Evolutionary conservation across 92 coral and sea anemone genomes (phyloP), one percentile per base, ranked within the genome.

Genomic region (Micromussa lordhowensis): DNA sequence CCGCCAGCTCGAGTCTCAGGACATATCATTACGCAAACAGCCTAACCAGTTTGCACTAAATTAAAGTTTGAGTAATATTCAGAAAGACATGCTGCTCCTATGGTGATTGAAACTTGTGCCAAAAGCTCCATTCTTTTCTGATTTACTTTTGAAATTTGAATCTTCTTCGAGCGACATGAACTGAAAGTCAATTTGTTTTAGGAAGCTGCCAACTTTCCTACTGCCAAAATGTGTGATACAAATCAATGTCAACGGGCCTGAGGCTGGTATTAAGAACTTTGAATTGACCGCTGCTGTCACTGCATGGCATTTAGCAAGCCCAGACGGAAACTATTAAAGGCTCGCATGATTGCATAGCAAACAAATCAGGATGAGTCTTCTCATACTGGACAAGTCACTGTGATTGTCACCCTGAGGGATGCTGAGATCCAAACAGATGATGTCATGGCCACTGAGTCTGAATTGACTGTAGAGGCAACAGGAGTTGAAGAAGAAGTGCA

Each of bases 381-480:
- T 81, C n/a, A n/a, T n/a, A 81, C 72, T 53, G 85, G 73, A 81
- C 76, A 81, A 81, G 71, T 24, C 21, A 34, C 85, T 58, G 69
- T 38, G 85, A 81, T 81, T 81, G 85, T 81, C 71, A 2, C 26
- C 71, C 74, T 81, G 3, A 2, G 73, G 54, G 71, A 80, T 80
- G 85, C 85, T 44, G 85, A 81, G 40, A 81, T 55, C 71, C 85
- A 81, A 16, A 81, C 85, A 53, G 74, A 81, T 80, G 85, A 80
- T 81, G 85, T 36, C 66, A 40, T 53, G 38, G 74, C 14, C n/a
- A 63, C 70, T 68, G 77, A 72, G 74, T 26, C 75, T 61, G 86
- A 63, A 63, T 63, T 15, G 15, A 15, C 69, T 63, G n/a, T 63
- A 63, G 15, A 54, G 40, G 86, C 51, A 6, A 72, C 59, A 80